Percentiles rank a stretch among this genome's conserved stretches.
Conservation (phyloP, 2,888 invertebrate genomes). For the Stramonita haemastoma region DNA sequence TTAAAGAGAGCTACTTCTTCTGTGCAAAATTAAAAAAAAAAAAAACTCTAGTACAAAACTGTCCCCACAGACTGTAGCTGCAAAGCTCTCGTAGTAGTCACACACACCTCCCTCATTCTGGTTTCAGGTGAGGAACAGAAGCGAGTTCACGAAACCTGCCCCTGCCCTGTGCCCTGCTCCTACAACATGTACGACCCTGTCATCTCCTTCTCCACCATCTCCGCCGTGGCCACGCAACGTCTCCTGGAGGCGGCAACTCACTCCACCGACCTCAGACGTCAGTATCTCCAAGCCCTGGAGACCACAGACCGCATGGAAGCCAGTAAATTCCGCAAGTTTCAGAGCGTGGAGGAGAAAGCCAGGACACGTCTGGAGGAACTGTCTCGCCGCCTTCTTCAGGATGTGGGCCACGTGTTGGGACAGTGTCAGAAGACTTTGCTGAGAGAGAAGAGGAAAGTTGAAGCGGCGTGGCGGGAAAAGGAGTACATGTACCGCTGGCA, state of each 20-base stretch:
- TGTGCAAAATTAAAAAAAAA: too few relatives aligned
- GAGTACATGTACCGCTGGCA: conserved; percentile 59
- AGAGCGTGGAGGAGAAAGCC: conserved; percentile 41
- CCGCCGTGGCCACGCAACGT: conserved; percentile 57
- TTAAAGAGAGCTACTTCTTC: too few relatives aligned
- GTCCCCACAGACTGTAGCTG: too few relatives aligned
- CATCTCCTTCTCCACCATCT: conserved; percentile 66
- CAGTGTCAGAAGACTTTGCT: conserved; percentile 47
- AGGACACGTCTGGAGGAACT: conserved; percentile 42
- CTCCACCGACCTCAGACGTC: conserved; percentile 45
- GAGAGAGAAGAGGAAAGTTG: conserved; percentile 47
- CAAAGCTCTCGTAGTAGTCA: too few relatives aligned
- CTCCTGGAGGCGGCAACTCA: conserved; percentile 49
- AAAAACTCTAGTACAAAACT: too few relatives aligned
- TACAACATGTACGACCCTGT: conserved; percentile 63
- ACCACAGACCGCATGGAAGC: conserved; percentile 57
- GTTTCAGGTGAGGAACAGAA: conserved; percentile 43
- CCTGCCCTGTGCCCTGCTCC: conserved; percentile 66
- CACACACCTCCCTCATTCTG: background rate
- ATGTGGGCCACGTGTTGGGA: conserved; percentile 47
- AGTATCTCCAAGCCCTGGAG: conserved; percentile 52
- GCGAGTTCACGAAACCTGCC: conserved; percentile 50
- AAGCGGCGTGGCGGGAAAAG: conserved; percentile 51
- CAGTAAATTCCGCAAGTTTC: conserved; percentile 51
- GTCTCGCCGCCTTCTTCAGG: conserved; percentile 44